Evolutionary conservation across 1,140 invertebrate species (phyloP).

Genomic region (Drosophila eugracilis): DNA sequence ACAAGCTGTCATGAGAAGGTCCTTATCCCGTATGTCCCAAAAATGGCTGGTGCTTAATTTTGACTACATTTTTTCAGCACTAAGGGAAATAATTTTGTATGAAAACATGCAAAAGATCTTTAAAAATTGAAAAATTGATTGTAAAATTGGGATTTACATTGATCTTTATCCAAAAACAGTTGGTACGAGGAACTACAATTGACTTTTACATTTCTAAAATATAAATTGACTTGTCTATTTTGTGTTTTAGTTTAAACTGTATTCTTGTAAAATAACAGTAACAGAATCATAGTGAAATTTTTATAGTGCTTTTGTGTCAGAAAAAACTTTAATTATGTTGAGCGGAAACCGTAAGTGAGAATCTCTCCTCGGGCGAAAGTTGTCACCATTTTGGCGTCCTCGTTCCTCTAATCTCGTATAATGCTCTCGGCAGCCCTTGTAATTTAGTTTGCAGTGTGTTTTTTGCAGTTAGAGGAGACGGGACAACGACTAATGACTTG

Average conservation of each 20-base stretch:
- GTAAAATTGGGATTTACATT: too few relatives aligned
- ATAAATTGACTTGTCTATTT: too few relatives aligned
- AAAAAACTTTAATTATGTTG: not conserved
- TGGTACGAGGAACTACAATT: too few relatives aligned
- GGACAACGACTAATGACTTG: constrained; percentile 77
- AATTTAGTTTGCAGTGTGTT: constrained; percentile 62
- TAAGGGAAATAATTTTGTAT: not conserved
- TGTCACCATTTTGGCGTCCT: constrained; percentile 23
- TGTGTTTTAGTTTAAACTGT: too few relatives aligned
- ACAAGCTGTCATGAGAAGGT: constrained; percentile 22
- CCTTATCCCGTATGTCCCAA: not conserved
- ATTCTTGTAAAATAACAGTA: too few relatives aligned
- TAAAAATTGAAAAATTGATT: too few relatives aligned
- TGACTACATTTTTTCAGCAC: not conserved
- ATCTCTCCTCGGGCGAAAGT: constrained; percentile 15
- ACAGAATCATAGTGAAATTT: too few relatives aligned
- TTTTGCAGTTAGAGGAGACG: constrained; percentile 32
- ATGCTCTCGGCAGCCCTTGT: constrained; percentile 39
- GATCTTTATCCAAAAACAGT: too few relatives aligned
- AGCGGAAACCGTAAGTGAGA: not conserved
- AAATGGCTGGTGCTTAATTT: constrained; percentile 11
- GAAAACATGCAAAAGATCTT: not conserved
- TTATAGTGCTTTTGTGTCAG: too few relatives aligned
- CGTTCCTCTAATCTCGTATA: constrained; percentile 35
- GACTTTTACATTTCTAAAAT: too few relatives aligned